Evolutionary conservation across 2,113 vertebrate species (phyloP).

Genomic region (Entosphenus tridentatus): DNA sequence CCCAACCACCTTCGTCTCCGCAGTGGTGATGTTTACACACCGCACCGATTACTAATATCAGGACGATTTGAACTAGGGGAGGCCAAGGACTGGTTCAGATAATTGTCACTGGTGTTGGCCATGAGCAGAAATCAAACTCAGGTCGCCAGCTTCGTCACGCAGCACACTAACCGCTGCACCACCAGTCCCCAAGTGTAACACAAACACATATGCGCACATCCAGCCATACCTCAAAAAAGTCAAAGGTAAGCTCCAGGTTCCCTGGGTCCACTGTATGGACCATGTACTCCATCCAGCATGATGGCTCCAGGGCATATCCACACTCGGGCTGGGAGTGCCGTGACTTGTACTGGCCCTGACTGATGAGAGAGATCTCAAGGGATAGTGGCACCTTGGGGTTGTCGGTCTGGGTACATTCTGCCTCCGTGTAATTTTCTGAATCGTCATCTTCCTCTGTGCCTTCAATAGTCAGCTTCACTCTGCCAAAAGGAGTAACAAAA

Average conservation of each 20-base stretch:
- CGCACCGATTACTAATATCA: too few relatives aligned
- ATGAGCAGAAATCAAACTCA: not conserved
- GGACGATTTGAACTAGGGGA: too few relatives aligned
- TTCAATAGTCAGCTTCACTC: slow-evolving; percentile 61
- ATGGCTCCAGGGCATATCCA: slow-evolving; percentile 53
- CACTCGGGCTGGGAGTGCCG: slow-evolving; percentile 79
- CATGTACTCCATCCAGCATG: slow-evolving; percentile 66
- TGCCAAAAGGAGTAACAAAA: slow-evolving; percentile 11
- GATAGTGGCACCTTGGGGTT: slow-evolving; percentile 52
- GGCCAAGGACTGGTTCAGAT: not conserved
- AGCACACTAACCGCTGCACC: not conserved
- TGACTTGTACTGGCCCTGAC: slow-evolving; percentile 38
- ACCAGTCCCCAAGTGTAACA: not conserved
- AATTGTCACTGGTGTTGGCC: not conserved
- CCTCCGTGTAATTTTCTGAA: slow-evolving; percentile 26
- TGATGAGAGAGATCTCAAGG: slow-evolving; percentile 62
- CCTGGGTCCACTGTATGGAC: slow-evolving; percentile 91
- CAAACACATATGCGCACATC: not conserved
- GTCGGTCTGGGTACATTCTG: slow-evolving; percentile 22
- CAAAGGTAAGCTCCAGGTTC: slow-evolving; percentile 77
- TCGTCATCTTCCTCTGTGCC: slow-evolving; percentile 41
- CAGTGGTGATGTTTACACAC: not conserved
- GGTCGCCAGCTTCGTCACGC: not conserved
- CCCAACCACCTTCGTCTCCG: not conserved
- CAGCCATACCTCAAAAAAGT: slow-evolving; percentile 72